A percentile compares a stretch with the other conserved stretches of the same genome.
These are phyloP conservation scores for Tympanoctomys barrerae DNA, from an alignment of 2,797 vertebrate genomes.

Conservation along the genomic window DNA sequence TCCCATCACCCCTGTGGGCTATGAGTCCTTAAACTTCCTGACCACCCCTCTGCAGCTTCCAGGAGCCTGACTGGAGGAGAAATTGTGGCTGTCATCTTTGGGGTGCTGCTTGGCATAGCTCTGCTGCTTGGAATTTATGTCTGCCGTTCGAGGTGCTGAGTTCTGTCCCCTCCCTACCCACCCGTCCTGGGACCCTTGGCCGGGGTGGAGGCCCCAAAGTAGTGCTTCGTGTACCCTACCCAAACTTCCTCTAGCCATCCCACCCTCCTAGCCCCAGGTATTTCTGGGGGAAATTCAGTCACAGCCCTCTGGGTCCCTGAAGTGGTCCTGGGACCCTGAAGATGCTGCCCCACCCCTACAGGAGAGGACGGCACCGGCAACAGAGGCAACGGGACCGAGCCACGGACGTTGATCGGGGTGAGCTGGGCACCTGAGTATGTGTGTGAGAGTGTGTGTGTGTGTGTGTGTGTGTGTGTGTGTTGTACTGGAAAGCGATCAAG, in stretches of 20 bases:
- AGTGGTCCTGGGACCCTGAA: not conserved
- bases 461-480: accelerated
- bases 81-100: conserved; percentile 86
- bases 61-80: conserved; percentile 87
- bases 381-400: conserved; percentile 57
- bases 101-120: conserved; percentile 85
- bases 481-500: not conserved
- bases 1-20: not conserved
- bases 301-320: not conserved
- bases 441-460: not conserved
- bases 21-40: not conserved
- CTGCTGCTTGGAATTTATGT: conserved; percentile 83
- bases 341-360: not conserved
- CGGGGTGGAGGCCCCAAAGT: not conserved
- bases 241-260: not conserved
- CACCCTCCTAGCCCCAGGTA: not conserved
- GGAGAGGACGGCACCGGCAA: conserved; percentile 56
- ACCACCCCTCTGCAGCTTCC: conserved; percentile 75
- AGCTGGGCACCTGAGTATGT: not conserved
- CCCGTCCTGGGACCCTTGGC: not conserved
- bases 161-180: not conserved
- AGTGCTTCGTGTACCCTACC: not conserved
- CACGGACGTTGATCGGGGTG: conserved; percentile 52
- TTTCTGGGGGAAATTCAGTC: not conserved
- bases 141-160: conserved; percentile 84